Evolutionary conservation across 1,140 invertebrate genomes (phyloP), one percentile per base, ranked within the genome.

Genomic region (Zaprionus tsacasi): DNA sequence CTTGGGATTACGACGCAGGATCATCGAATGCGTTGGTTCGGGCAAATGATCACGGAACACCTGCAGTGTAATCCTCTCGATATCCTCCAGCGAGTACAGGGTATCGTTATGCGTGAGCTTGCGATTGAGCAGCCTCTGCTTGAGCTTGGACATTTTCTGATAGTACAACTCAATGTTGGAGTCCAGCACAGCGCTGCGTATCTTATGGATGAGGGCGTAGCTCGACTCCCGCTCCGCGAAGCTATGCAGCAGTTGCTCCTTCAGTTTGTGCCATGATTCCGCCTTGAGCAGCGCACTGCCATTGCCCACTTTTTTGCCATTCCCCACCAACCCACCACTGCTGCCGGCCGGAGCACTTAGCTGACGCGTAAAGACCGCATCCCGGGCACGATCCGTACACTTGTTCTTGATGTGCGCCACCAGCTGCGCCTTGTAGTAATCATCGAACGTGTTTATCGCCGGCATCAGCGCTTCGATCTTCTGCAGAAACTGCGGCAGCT

Each of bases 121-220:
- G 1, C 85, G 63, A 40, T 89, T 89, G 48, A 89, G 64, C 25
- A 89, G 64, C 3, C 85, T 76, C 54, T 90, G 86, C 63, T 89
- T 89, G 5, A 89, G 40, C 43, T 89, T 89, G 35, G 75, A 52
- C 79, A 89, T 81, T 40, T 89, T 89, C 33, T 89, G 85, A 36
- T 89, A 89, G 15, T 89, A 89, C 35, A 90, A 25, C 67, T 89
- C 85, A 6, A 89, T 89, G 8, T 90, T 89, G 0, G 85, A 89
- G 57, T 89, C 85, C 52, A 89, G 11, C 0, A 89, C 85, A 0
- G 76, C 86, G 12, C 75, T 89, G 7, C 85, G 59, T 6, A 89
- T 72, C 54, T 90, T 89, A 55, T 89, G 85, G 1, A 89, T 89
- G 0, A 89, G 40, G 0, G 86, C 70, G 30, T 89, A 89, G 52